A percentile compares a stretch with the other conserved stretches of the same genome.
Conservation (phyloP, 2,113 vertebrate genomes). For the Empidonax alnorum region DNA sequence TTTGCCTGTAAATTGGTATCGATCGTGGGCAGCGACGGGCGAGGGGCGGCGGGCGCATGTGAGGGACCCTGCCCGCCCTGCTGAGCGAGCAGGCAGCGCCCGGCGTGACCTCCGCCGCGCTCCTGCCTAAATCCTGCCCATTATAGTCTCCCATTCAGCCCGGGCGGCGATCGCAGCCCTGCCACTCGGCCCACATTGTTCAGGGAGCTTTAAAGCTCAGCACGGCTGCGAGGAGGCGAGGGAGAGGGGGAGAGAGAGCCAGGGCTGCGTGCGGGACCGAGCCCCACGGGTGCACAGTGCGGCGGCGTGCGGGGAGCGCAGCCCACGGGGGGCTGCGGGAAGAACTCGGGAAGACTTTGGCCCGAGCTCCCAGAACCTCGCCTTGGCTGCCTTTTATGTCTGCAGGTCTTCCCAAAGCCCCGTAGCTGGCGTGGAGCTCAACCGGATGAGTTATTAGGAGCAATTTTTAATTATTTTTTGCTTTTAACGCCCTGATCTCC, state of each 20-base stretch:
- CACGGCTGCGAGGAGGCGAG: slow-evolving; percentile 55
- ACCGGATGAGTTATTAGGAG: neutral
- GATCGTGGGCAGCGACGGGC: slow-evolving; percentile 63
- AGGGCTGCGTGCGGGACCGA: neutral
- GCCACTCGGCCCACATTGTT: slow-evolving; percentile 68
- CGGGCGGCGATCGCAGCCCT: slow-evolving; percentile 54
- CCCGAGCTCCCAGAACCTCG: neutral
- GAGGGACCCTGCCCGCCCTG: slow-evolving; percentile 56
- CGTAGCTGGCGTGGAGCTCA: neutral
- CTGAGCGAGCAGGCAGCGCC: slow-evolving; percentile 68
- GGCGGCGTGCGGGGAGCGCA: neutral
- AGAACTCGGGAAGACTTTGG: neutral
- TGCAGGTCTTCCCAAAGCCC: neutral
- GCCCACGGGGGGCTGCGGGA: neutral
- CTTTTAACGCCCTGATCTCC: neutral
- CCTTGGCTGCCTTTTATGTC: neutral
- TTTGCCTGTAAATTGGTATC: slow-evolving; percentile 88
- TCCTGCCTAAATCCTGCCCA: slow-evolving; percentile 71
- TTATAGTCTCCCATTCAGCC: slow-evolving; percentile 64
- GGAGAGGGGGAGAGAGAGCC: slow-evolving; percentile 76
- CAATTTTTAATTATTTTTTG: neutral
- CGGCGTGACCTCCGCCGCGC: slow-evolving; percentile 57
- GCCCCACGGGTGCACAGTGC: neutral
- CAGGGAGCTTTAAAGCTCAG: slow-evolving; percentile 76
- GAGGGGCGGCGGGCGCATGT: slow-evolving; percentile 67